A percentile compares a stretch with the other conserved stretches of the same genome.
Evolutionary conservation across 2,888 invertebrate genomes (phyloP).

Genomic region (Nymphalis c-album): DNA sequence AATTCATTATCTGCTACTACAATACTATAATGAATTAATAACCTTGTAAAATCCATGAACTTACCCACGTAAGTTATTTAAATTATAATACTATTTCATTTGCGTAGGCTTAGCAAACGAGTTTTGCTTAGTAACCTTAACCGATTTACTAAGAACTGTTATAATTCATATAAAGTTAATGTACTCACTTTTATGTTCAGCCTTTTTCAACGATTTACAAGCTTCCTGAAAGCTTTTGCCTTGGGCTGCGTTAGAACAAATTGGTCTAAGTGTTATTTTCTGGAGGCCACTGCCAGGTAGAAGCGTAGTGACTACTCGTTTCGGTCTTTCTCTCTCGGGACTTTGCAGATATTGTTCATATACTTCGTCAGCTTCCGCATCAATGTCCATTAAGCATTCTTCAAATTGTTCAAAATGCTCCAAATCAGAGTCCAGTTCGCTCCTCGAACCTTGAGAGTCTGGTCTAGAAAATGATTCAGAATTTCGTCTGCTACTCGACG

Average conservation of each 20-base stretch:
- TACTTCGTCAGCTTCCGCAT: constrained; percentile 65
- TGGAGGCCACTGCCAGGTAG: constrained; percentile 75
- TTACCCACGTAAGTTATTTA: constrained; percentile 16
- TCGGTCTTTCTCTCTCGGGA: constrained; percentile 66
- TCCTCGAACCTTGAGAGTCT: constrained; percentile 63
- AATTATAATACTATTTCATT: constrained; percentile 26
- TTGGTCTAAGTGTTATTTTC: constrained; percentile 63
- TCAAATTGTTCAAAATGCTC: constrained; percentile 73
- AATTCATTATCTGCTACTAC: background rate
- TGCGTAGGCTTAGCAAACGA: constrained; percentile 25
- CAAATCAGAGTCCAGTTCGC: constrained; percentile 70
- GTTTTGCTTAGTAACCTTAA: constrained; percentile 25
- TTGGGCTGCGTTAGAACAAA: constrained; percentile 56
- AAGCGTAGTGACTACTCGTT: constrained; percentile 64
- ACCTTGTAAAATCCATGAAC: constrained; percentile 26
- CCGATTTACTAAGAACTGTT: constrained; percentile 9
- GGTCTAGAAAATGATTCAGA: constrained; percentile 67
- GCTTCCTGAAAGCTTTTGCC: constrained; percentile 56
- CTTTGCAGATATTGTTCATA: constrained; percentile 57
- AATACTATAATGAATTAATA: constrained; percentile 4
- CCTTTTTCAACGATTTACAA: constrained; percentile 56
- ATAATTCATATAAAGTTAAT: background rate
- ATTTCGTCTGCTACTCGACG: constrained; percentile 58
- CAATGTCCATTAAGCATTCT: constrained; percentile 72
- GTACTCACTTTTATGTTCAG: constrained; percentile 58